phyloP scores from a whole-genome alignment of 2,797 vertebrate species.

The Clarias laeviceps region DNA sequence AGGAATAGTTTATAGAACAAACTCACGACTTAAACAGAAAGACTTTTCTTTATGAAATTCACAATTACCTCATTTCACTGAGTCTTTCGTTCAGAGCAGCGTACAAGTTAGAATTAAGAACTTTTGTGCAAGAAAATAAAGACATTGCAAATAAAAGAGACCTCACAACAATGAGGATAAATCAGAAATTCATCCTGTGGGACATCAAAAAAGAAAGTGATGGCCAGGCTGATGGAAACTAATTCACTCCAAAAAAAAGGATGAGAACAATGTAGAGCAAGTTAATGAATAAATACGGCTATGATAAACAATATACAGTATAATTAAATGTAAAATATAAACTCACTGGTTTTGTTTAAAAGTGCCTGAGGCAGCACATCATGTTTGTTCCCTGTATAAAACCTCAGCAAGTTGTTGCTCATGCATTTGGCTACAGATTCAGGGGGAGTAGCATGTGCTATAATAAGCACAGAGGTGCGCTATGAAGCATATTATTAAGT shows the following conservation, averaged over 20 bases:
- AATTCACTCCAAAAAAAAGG: neutral
- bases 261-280: neutral
- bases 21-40: neutral
- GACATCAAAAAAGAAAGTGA: neutral
- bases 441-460: neutral
- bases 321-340: neutral
- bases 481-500: neutral
- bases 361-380: neutral
- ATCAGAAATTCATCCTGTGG: neutral
- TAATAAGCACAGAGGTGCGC: neutral
- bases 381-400: neutral
- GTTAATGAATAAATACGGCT: too few relatives aligned
- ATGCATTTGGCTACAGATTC: neutral
- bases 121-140: neutral
- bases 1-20: neutral
- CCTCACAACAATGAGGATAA: neutral
- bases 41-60: neutral
- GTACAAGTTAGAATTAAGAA: neutral
- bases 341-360: neutral
- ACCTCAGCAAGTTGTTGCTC: neutral
- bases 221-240: neutral
- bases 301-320: too few relatives aligned
- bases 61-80: neutral
- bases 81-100: neutral
- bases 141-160: neutral